A percentile compares a stretch with the other conserved stretches of the same genome.
Evolutionary conservation across 2,797 vertebrate genomes (phyloP).

Genomic region (Arremon aurantiirostris): DNA sequence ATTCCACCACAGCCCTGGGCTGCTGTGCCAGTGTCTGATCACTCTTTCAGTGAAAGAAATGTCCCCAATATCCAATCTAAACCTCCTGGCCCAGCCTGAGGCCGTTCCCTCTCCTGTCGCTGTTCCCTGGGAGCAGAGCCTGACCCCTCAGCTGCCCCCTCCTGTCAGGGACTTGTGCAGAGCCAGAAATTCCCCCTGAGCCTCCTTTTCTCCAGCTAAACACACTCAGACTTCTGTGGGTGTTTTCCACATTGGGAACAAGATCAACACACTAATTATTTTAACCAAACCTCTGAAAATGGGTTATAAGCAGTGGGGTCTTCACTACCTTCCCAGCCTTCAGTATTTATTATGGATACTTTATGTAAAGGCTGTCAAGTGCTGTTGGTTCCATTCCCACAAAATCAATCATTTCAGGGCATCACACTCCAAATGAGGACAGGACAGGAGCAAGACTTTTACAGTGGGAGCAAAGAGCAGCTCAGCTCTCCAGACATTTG

Average conservation of each 20-base stretch:
- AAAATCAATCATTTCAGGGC: not conserved
- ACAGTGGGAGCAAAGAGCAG: not conserved
- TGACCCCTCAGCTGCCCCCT: accelerated
- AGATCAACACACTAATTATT: not conserved
- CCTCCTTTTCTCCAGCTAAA: not conserved
- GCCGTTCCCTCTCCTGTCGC: not conserved
- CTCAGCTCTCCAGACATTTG: not conserved
- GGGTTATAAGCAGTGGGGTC: not conserved
- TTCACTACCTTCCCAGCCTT: not conserved
- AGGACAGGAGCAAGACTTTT: not conserved
- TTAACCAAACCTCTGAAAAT: not conserved
- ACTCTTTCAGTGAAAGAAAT: not conserved
- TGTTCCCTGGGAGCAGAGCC: not conserved
- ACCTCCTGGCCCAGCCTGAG: not conserved
- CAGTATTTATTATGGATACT: not conserved
- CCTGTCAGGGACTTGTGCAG: not conserved
- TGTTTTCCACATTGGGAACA: not conserved
- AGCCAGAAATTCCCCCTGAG: not conserved
- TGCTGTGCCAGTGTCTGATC: not conserved
- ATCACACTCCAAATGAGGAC: not conserved
- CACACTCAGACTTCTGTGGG: not conserved
- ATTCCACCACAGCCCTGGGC: not conserved
- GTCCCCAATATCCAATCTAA: not conserved
- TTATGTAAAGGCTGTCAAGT: not conserved
- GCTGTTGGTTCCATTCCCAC: not conserved